These are phyloP conservation scores for Brenthis hecate DNA, from an alignment of 2,888 invertebrate species.

Conservation along the genomic window DNA sequence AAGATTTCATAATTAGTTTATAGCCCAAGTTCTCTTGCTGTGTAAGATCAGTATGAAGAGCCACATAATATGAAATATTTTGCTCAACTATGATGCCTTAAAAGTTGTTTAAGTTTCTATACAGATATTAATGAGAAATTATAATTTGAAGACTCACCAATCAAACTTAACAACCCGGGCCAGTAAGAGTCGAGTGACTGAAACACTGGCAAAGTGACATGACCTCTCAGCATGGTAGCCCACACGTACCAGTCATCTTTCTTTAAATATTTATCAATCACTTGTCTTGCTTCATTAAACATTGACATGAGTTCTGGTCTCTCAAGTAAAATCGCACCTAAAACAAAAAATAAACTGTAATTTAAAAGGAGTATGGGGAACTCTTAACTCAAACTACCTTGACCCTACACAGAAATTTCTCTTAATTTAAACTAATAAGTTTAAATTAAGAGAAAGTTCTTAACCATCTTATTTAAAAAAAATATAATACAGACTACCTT, in stretches of 20 bases:
- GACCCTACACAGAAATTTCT: too few relatives aligned
- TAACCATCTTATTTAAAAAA: neutral
- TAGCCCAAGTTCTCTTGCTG: too few relatives aligned
- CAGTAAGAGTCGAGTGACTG: slow-evolving; percentile 99
- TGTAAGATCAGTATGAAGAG: too few relatives aligned
- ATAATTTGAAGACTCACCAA: slow-evolving; percentile 75
- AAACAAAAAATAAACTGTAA: slow-evolving; percentile 24
- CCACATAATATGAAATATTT: too few relatives aligned
- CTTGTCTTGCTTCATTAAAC: slow-evolving; percentile 89
- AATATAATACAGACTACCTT: slow-evolving; percentile 80
- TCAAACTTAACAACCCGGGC: slow-evolving; percentile 95
- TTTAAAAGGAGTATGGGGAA: neutral
- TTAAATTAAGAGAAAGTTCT: neutral
- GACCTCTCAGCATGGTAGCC: slow-evolving; percentile 99
- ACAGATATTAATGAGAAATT: too few relatives aligned
- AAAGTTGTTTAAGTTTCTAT: neutral
- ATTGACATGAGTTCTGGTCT: slow-evolving; percentile 95
- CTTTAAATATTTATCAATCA: slow-evolving; percentile 93
- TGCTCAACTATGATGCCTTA: neutral
- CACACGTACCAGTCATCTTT: slow-evolving; percentile 99
- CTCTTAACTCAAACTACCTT: too few relatives aligned
- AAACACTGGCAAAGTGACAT: slow-evolving; percentile 98
- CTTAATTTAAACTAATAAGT: too few relatives aligned
- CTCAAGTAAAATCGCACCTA: slow-evolving; percentile 92
- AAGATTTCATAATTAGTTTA: too few relatives aligned